phyloP scores from a whole-genome alignment of 2,113 vertebrate species.

The Passer domesticus region DNA sequence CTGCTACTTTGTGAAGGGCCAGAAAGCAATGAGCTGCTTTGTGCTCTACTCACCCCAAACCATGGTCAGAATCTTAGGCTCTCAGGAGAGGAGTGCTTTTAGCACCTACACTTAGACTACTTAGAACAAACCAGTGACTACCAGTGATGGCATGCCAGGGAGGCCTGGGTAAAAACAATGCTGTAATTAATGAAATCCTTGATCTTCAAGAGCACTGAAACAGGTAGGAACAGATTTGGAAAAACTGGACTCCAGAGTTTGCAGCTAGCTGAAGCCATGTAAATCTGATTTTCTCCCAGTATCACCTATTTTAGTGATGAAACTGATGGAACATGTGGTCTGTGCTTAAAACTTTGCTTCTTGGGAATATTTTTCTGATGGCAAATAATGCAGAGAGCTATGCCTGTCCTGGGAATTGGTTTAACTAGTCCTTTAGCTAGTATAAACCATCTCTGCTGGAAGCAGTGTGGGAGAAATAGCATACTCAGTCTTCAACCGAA shows the following conservation, averaged over 20 bases:
- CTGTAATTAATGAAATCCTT: neutral
- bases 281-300: neutral
- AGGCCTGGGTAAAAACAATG: fast-evolving
- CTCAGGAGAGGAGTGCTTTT: neutral
- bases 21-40: neutral
- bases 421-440: neutral
- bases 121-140: neutral
- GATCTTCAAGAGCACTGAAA: neutral
- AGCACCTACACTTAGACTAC: neutral
- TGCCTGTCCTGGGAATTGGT: neutral
- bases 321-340: neutral
- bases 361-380: neutral
- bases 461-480: neutral
- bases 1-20: neutral
- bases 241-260: neutral
- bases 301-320: neutral
- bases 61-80: neutral
- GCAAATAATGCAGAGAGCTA: neutral
- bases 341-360: neutral
- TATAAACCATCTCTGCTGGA: neutral
- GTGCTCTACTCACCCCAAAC: neutral
- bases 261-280: neutral
- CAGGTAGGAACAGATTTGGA: neutral
- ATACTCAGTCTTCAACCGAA: neutral
- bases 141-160: fast-evolving